Conservation (phyloP, 2,888 invertebrate species). For the Synergus umbraculus region DNA sequence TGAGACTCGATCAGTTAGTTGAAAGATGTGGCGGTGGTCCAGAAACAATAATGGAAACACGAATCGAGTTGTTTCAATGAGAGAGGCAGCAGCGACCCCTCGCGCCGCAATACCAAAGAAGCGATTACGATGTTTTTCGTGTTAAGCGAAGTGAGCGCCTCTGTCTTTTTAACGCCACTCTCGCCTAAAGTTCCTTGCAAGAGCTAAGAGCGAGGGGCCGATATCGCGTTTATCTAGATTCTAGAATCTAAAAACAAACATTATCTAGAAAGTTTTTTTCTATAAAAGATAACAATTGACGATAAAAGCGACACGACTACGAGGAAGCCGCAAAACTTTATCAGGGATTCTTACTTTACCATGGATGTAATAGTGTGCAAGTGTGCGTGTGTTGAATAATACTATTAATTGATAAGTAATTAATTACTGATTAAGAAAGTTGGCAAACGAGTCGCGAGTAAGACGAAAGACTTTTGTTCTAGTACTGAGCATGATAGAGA, state of each 20-base stretch:
- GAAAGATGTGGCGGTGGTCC: conserved; percentile 52
- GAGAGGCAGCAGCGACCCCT: conserved; percentile 34
- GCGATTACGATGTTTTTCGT: conserved; percentile 72
- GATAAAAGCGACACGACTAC: conserved; percentile 45
- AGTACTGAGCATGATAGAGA: conserved; percentile 17
- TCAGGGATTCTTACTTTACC: conserved; percentile 76
- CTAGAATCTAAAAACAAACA: conserved; percentile 3
- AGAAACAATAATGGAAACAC: background rate
- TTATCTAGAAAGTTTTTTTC: conserved; percentile 19
- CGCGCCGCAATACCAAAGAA: conserved; percentile 75
- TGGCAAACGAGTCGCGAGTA: conserved; percentile 53
- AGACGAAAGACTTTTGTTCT: conserved; percentile 32
- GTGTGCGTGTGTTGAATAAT: conserved; percentile 75
- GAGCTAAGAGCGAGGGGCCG: conserved; percentile 51
- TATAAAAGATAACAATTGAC: conserved; percentile 34
- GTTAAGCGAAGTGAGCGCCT: conserved; percentile 69
- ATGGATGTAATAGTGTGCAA: conserved; percentile 75
- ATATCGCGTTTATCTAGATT: conserved; percentile 29
- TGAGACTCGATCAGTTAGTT: conserved; percentile 56
- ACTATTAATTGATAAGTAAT: conserved; percentile 76
- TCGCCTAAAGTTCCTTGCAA: conserved; percentile 63
- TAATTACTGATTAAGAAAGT: conserved; percentile 69
- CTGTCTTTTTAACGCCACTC: conserved; percentile 40
- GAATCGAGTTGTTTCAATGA: conserved; percentile 38
- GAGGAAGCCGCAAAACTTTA: conserved; percentile 68